Percentiles rank a stretch among this genome's conserved stretches.
These are phyloP conservation scores for Delphinus delphis DNA, from an alignment of 2,113 vertebrate species.

Conservation along the genomic window DNA sequence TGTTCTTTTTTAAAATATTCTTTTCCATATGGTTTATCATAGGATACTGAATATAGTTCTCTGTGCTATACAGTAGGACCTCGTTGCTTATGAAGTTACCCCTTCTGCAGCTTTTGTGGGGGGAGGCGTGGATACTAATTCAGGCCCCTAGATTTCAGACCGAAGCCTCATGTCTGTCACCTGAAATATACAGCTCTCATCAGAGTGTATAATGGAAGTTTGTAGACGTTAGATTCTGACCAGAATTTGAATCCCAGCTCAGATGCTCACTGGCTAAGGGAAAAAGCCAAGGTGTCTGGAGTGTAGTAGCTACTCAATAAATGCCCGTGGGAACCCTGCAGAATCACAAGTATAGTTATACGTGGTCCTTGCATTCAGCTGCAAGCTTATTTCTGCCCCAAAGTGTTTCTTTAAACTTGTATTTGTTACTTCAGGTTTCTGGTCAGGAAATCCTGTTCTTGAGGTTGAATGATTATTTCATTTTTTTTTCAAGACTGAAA, in stretches of 20 bases:
- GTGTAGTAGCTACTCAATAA: background rate
- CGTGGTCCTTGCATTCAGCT: rapidly evolving
- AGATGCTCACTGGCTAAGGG: rapidly evolving
- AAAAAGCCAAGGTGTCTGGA: background rate
- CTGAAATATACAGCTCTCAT: background rate
- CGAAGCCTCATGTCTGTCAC: background rate
- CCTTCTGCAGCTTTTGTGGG: background rate
- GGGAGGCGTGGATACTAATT: background rate
- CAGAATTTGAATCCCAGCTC: background rate
- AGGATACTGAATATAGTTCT: background rate
- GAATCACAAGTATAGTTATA: rapidly evolving
- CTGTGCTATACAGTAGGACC: background rate
- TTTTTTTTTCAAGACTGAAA: background rate
- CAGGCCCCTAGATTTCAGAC: background rate
- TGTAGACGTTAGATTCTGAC: background rate
- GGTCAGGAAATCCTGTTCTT: background rate
- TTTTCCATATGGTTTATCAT: background rate
- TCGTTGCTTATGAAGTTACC: background rate
- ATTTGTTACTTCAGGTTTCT: background rate
- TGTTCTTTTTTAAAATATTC: background rate
- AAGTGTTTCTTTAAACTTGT: background rate
- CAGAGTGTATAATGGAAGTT: background rate
- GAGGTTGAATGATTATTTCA: background rate
- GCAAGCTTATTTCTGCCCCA: background rate
- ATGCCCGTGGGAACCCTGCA: rapidly evolving